Percentiles rank a stretch among this genome's conserved stretches.
phyloP scores from a whole-genome alignment of 2,888 invertebrate species.

The Leucoptera coffeella region DNA sequence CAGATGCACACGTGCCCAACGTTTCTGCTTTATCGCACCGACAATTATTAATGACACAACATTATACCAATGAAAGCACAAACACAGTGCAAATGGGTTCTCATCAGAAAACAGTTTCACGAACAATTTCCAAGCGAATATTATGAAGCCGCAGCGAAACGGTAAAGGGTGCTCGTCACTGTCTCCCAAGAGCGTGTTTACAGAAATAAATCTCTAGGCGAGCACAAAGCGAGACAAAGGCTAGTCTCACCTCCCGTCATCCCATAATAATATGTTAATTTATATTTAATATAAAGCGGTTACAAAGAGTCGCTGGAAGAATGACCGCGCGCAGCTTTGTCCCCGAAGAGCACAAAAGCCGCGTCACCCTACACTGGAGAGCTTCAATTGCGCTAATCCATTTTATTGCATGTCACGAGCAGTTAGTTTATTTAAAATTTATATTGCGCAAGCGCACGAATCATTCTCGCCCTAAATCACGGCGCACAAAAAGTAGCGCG shows the following conservation, averaged over 20 bases:
- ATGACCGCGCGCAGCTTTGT: slow-evolving; percentile 18
- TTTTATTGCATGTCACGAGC: slow-evolving; percentile 46
- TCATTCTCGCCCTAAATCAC: slow-evolving; percentile 33
- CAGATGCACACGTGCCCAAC: too few relatives aligned
- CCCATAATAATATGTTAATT: slow-evolving; percentile 44
- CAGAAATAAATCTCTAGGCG: slow-evolving; percentile 37
- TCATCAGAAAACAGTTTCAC: slow-evolving; percentile 15
- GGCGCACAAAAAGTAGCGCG: slow-evolving; percentile 17
- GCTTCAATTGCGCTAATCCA: slow-evolving; percentile 37
- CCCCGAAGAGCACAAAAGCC: slow-evolving; percentile 8
- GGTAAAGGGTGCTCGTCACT: neutral
- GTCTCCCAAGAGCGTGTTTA: slow-evolving; percentile 33
- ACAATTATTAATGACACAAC: too few relatives aligned
- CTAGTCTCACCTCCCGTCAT: slow-evolving; percentile 16
- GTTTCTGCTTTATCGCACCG: too few relatives aligned
- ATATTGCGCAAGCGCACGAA: slow-evolving; percentile 3
- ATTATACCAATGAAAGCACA: too few relatives aligned
- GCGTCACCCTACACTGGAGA: slow-evolving; percentile 13
- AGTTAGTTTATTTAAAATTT: slow-evolving; percentile 7
- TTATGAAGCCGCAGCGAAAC: neutral
- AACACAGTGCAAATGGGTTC: slow-evolving; percentile 16
- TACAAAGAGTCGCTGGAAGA: slow-evolving; percentile 16
- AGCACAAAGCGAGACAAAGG: slow-evolving; percentile 23
- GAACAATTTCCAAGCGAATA: neutral
- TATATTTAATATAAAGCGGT: slow-evolving; percentile 43